A percentile compares a stretch with the other conserved stretches of the same genome.
phyloP scores from a whole-genome alignment of 2,797 vertebrate genomes.

The Heterohyrax brucei region DNA sequence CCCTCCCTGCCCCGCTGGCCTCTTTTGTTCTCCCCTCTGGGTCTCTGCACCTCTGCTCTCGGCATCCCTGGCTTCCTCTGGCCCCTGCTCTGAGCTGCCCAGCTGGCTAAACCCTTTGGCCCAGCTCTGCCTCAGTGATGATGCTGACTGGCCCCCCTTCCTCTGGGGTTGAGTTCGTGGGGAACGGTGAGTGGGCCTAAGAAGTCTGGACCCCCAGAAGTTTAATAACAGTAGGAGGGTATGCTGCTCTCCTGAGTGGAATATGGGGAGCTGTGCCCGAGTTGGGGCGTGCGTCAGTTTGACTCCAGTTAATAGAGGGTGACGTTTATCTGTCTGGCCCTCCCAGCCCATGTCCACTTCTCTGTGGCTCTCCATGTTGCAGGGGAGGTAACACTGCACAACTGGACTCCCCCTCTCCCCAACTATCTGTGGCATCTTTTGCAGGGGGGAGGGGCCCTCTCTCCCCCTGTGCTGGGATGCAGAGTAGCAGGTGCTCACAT shows the following conservation, averaged over 20 bases:
- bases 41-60: background rate
- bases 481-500: background rate
- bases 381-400: conserved; percentile 61
- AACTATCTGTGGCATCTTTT: conserved; percentile 71
- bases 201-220: conserved; percentile 41
- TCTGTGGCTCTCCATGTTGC: conserved; percentile 68
- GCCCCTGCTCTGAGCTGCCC: background rate
- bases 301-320: conserved; percentile 82
- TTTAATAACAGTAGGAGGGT: conserved; percentile 30
- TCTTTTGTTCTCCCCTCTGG: conserved; percentile 22
- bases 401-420: conserved; percentile 67
- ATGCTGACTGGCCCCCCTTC: background rate
- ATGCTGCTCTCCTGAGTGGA: conserved; percentile 31
- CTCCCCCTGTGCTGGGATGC: background rate
- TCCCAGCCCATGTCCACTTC: conserved; percentile 55
- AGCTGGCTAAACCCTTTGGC: background rate
- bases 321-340: conserved; percentile 82
- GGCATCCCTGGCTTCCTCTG: conserved; percentile 13
- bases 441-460: conserved; percentile 12
- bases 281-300: conserved; percentile 73
- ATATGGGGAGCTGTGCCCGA: background rate
- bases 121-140: background rate
- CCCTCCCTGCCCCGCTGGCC: conserved; percentile 5
- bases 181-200: background rate
- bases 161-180: background rate